Conservation (phyloP, 2,113 vertebrate genomes). For the Typhlomys cinereus region DNA sequence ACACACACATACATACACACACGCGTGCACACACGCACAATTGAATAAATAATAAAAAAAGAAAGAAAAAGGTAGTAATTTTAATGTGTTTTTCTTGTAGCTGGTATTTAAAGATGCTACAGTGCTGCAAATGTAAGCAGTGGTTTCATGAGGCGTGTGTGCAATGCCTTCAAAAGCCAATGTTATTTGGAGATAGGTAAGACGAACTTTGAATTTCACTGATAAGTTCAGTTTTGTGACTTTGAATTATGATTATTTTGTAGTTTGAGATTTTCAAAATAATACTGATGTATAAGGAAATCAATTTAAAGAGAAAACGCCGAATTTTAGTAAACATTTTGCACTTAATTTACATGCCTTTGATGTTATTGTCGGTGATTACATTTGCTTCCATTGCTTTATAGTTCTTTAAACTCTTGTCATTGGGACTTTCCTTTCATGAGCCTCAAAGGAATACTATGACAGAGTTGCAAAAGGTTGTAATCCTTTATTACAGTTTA, state of each 20-base stretch:
- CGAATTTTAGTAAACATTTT: slow-evolving; percentile 6
- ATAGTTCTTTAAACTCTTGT: neutral
- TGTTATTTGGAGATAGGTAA: slow-evolving; percentile 97
- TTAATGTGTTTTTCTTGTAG: slow-evolving; percentile 79
- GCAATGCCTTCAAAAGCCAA: slow-evolving; percentile 96
- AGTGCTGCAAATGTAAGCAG: slow-evolving; percentile 97
- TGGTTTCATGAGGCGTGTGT: slow-evolving; percentile 99
- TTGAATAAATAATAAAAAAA: too few relatives aligned
- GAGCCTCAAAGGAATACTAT: neutral
- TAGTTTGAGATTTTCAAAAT: slow-evolving; percentile 1
- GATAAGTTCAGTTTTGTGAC: neutral
- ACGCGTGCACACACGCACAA: too few relatives aligned
- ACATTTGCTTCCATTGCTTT: neutral
- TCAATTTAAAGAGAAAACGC: neutral
- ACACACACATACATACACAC: too few relatives aligned
- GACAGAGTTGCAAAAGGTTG: slow-evolving; percentile 30
- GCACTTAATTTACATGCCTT: slow-evolving; percentile 20
- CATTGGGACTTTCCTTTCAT: neutral
- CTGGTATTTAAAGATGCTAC: slow-evolving; percentile 99
- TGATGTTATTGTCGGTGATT: slow-evolving; percentile 27
- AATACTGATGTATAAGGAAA: neutral
- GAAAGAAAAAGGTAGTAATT: slow-evolving; percentile 26
- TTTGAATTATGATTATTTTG: slow-evolving; percentile 28
- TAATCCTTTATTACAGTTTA: slow-evolving; percentile 1
- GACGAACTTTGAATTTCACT: slow-evolving; percentile 55